These are phyloP conservation scores for Fulica atra DNA, from an alignment of 2,113 vertebrate genomes.

Conservation along the genomic window DNA sequence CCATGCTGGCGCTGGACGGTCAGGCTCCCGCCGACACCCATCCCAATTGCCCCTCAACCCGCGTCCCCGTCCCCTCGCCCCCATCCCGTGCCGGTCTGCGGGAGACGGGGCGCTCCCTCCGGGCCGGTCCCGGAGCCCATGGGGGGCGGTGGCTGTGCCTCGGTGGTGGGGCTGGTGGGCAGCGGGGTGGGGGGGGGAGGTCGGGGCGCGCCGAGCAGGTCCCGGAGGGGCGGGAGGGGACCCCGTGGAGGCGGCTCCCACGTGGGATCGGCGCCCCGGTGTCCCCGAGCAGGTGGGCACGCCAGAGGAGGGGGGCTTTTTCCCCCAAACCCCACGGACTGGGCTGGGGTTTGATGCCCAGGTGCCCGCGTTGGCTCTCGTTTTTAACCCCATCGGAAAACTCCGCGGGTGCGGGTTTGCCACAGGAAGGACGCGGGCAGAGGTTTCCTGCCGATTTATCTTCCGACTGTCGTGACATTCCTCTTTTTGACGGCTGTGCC, in stretches of 20 bases:
- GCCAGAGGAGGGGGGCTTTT: accelerated
- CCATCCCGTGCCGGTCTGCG: not conserved
- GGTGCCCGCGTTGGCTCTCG: not conserved
- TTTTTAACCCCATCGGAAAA: accelerated
- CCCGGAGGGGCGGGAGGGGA: not conserved
- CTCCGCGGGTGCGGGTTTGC: not conserved
- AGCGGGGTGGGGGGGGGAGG: too few relatives aligned
- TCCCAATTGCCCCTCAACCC: not conserved
- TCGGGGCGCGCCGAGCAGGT: not conserved
- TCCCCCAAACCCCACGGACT: accelerated
- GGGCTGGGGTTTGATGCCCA: accelerated
- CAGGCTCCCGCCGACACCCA: slow-evolving; percentile 35
- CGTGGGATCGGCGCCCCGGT: accelerated
- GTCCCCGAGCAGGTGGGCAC: not conserved
- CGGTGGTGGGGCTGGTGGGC: not conserved
- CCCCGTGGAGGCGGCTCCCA: not conserved
- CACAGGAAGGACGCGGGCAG: not conserved
- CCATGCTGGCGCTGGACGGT: slow-evolving; percentile 95
- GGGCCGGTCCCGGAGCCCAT: not conserved
- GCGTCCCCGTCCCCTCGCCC: not conserved
- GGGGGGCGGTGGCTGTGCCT: not conserved
- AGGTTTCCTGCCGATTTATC: not conserved
- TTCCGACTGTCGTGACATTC: not conserved
- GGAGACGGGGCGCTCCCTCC: not conserved
- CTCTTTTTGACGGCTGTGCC: slow-evolving; percentile 4